Percentiles rank a stretch among this genome's conserved stretches.
Conservation (phyloP, 2,113 vertebrate genomes). For the Crotophaga sulcirostris region DNA sequence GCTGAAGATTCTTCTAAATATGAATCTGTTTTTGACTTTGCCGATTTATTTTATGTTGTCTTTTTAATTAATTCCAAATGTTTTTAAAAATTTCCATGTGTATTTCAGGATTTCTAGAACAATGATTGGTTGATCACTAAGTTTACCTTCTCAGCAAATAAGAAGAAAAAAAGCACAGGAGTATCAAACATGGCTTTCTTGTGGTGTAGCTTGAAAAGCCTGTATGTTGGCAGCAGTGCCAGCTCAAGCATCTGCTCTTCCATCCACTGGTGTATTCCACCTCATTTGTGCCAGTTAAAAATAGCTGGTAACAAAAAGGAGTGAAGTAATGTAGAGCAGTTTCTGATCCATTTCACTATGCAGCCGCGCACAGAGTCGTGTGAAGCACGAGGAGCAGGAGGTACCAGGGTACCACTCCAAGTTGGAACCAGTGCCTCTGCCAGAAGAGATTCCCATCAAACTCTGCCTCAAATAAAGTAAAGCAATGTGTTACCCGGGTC, state of each 20-base stretch:
- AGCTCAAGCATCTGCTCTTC: background rate
- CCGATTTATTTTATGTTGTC: background rate
- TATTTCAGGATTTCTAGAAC: background rate
- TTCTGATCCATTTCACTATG: background rate
- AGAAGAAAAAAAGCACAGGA: background rate
- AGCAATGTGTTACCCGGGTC: background rate
- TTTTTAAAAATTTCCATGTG: background rate
- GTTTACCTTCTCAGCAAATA: background rate
- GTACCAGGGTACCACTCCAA: background rate
- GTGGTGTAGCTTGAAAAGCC: background rate
- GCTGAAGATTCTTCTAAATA: background rate
- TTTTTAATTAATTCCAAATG: background rate
- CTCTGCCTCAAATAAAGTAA: background rate
- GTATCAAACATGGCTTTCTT: background rate
- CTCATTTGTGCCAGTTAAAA: background rate
- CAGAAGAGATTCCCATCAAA: background rate
- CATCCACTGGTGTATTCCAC: background rate
- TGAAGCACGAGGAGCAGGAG: background rate
- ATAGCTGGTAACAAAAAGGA: background rate
- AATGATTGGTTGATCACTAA: background rate
- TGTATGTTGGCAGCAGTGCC: background rate
- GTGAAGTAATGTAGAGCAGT: background rate
- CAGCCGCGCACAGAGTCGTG: fast-evolving
- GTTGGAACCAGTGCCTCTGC: background rate
- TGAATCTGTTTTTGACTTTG: background rate